Conservation (phyloP, 2,797 vertebrate genomes). For the Schizothorax lantsangensis region DNA sequence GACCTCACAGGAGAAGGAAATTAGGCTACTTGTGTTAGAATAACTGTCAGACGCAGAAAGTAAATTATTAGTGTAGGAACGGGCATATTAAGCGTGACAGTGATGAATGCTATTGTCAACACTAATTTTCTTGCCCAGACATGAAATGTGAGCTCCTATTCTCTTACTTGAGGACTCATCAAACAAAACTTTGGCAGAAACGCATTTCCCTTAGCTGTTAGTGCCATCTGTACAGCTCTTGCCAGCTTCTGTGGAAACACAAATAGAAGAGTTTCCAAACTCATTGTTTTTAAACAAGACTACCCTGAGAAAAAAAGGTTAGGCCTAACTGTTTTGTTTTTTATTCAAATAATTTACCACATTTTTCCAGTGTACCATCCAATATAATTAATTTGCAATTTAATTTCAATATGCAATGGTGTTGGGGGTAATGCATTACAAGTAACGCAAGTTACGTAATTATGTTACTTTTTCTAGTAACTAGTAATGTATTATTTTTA, state of each 20-base stretch:
- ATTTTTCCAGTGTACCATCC: background rate
- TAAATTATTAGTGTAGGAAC: background rate
- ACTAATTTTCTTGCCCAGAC: conserved; percentile 19
- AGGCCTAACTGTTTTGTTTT: background rate
- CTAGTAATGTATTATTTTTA: background rate
- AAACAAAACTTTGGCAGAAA: conserved; percentile 40
- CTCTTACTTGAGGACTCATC: conserved; percentile 30
- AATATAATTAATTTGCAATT: background rate
- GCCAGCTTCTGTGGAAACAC: conserved; percentile 24
- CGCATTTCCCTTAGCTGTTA: conserved; percentile 1
- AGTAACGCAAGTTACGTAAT: background rate
- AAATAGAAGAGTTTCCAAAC: conserved; percentile 9
- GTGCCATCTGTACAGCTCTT: conserved; percentile 15
- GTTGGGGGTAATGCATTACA: background rate
- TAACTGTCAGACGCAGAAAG: background rate
- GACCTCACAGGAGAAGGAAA: background rate
- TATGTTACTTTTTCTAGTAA: background rate
- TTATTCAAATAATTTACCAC: background rate
- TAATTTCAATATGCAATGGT: background rate
- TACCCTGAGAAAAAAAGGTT: background rate
- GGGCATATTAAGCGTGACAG: conserved; percentile 29
- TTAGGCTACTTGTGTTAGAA: background rate
- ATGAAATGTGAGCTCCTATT: conserved; percentile 28
- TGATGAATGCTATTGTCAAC: conserved; percentile 14
- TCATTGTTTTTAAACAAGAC: background rate